Evolutionary conservation across 2,888 invertebrate genomes (phyloP).

Genomic region (Spatulosminthurus flaviceps): DNA sequence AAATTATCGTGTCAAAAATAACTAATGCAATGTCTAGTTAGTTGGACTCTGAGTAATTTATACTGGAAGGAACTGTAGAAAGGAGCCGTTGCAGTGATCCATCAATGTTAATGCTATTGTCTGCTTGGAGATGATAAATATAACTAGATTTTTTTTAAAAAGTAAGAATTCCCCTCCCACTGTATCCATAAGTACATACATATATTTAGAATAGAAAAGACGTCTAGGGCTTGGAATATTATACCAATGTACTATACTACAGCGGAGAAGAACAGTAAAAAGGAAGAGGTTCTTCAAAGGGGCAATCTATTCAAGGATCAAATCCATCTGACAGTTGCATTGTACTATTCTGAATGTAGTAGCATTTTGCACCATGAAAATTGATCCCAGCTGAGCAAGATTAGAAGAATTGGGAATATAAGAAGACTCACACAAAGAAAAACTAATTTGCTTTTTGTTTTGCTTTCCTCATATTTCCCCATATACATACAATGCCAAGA

Average conservation of each 20-base stretch:
- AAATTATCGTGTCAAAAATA: constrained; percentile 26
- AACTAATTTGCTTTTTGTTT: too few species aligned
- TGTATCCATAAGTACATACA: too few species aligned
- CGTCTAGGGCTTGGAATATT: too few species aligned
- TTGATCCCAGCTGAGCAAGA: background rate
- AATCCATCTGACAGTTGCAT: background rate
- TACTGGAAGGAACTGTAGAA: constrained; percentile 6
- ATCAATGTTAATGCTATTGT: constrained; percentile 40
- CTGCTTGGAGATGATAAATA: constrained; percentile 20
- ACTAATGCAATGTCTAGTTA: constrained; percentile 12
- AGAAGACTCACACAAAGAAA: too few species aligned
- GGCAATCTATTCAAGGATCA: background rate
- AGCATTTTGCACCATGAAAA: background rate
- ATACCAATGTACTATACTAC: too few species aligned
- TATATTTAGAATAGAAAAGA: too few species aligned
- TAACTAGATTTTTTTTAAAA: background rate
- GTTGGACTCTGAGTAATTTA: too few species aligned
- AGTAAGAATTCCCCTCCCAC: background rate
- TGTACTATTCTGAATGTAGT: background rate
- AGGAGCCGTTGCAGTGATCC: constrained; percentile 22
- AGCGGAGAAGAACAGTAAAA: background rate
- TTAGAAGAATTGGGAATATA: background rate
- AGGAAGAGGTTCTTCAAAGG: background rate
- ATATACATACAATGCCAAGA: too few species aligned
- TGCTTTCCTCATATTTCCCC: too few species aligned